Base-by-base conservation (phyloP, 2,113 vertebrate genomes). In the Pungitius pungitius region DNA sequence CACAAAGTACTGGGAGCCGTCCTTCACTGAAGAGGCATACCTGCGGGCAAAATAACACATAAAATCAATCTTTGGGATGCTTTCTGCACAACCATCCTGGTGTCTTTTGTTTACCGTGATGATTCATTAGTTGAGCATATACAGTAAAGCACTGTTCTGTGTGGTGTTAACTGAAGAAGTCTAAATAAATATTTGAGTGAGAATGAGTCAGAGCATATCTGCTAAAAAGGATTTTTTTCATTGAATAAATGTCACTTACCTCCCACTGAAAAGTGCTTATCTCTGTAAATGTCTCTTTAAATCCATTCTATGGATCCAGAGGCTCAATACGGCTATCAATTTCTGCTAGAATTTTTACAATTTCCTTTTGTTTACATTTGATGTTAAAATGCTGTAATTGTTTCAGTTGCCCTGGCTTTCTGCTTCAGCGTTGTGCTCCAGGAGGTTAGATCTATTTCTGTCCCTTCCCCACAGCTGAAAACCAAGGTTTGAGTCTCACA, bases 1-100 rank as follows among this genome's bases (percentile, higher is more conserved):
- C 82, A 98, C 91, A 88, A 98, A 98, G 89, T 98, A 98, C 92
- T 98, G 96, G n/a, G 97, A 98, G 80, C 97, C 96, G 39, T 98
- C 96, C 88, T 96, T 97, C 82, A 97, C 93, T 0, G 96, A 97
- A 15, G 96, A 90, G 70, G 97, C 97, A 24, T 98, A 98, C 83
- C 97, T 98, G 49, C 1, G 12, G 9, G 82, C 20, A 75, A 37
- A 72, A 72, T 82, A 39, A 82, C 15, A 18, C 45, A 73, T 15
- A 75, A 49, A 77, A 45, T 0, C 3, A n/a, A 33, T 22, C 1
- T 22, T 6, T 39, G 7, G 39, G 14, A 17, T 63, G 9, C 39
- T 58, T 64, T 43, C 6, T 69, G n/a, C 26, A 10, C 15, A 30
- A 2, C 7, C 4, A 12, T 56, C 35, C 14, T 43, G 22, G 4